Percentiles rank a stretch among this genome's conserved stretches.
Evolutionary conservation across 1,140 invertebrate genomes (phyloP).

Genomic region (Polypedilum vanderplanki): DNA sequence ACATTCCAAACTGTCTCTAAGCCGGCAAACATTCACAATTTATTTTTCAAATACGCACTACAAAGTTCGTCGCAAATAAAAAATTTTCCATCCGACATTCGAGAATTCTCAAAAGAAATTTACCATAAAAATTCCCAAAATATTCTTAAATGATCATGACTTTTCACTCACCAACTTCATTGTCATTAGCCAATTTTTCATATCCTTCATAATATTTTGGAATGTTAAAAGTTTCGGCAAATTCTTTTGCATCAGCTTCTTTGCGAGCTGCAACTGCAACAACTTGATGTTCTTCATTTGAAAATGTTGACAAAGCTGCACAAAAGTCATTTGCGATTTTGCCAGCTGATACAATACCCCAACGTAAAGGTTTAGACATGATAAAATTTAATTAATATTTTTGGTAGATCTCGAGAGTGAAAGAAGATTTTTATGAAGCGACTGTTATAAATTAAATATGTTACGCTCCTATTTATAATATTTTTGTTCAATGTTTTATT

Average conservation of each 20-base stretch:
- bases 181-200: constrained; percentile 59
- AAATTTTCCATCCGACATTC: not conserved
- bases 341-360: constrained; percentile 65
- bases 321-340: constrained; percentile 73
- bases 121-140: not conserved
- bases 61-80: too few species aligned
- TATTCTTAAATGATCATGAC: too few species aligned
- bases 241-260: constrained; percentile 56
- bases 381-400: too few species aligned
- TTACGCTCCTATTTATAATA: too few species aligned
- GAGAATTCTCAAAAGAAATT: not conserved
- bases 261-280: constrained; percentile 64
- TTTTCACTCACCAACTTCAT: constrained; percentile 58
- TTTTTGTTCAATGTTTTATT: too few species aligned
- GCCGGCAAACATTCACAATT: too few species aligned
- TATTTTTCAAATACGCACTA: too few species aligned
- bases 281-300: constrained; percentile 54
- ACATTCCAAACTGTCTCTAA: too few species aligned
- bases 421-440: too few species aligned
- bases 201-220: constrained; percentile 62
- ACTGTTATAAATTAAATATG: too few species aligned
- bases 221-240: constrained; percentile 62
- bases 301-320: constrained; percentile 52
- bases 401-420: too few species aligned
- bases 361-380: constrained; percentile 46